phyloP scores from a whole-genome alignment of 2,888 invertebrate species.

The Himalopsyche japonica region DNA sequence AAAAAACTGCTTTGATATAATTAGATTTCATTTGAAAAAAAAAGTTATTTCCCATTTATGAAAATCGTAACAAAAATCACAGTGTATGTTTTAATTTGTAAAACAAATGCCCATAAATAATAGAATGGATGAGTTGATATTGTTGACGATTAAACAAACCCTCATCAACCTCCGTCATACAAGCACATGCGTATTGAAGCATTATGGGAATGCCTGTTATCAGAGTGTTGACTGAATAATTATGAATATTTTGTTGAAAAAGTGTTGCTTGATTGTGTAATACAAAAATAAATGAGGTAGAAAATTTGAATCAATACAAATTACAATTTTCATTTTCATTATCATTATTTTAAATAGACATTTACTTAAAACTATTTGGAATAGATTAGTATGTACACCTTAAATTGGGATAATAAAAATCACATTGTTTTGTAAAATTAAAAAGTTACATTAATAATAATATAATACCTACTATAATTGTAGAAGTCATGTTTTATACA shows the following conservation, averaged over 20 bases:
- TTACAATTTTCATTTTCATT: background rate
- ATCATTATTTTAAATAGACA: background rate
- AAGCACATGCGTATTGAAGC: too few relatives aligned
- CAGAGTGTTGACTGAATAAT: background rate
- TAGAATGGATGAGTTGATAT: too few relatives aligned
- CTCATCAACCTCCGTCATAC: too few relatives aligned
- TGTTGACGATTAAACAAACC: too few relatives aligned
- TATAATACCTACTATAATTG: background rate
- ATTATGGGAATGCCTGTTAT: too few relatives aligned
- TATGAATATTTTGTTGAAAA: background rate
- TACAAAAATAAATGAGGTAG: conserved; percentile 5
- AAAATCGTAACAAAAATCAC: too few relatives aligned
- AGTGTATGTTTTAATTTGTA: too few relatives aligned
- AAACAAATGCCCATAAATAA: too few relatives aligned
- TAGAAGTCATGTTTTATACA: background rate
- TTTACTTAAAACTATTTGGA: background rate
- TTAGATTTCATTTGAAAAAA: too few relatives aligned
- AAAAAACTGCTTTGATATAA: too few relatives aligned
- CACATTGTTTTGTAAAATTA: background rate
- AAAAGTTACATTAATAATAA: background rate
- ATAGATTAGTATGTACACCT: background rate
- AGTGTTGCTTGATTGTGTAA: background rate
- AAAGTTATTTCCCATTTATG: too few relatives aligned
- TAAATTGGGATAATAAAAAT: conserved; percentile 1
- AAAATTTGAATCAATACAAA: background rate